Evolutionary conservation across 2,113 vertebrate genomes (phyloP).

Genomic region (Pelvicachromis taeniatus): DNA sequence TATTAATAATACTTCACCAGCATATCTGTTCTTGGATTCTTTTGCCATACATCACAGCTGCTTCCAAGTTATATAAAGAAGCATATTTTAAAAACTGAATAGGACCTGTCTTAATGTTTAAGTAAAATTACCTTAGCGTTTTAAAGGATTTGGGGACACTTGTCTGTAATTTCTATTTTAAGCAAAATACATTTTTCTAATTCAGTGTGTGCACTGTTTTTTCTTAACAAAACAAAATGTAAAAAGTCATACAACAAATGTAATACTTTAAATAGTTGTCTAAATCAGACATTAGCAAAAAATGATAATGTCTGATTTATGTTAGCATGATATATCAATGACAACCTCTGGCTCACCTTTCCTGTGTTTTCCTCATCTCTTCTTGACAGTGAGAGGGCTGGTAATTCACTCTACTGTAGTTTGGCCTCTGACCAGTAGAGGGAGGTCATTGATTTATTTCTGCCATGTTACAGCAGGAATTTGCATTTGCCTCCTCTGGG

Average conservation of each 20-base stretch:
- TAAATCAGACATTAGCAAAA: not conserved
- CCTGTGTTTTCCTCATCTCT: not conserved
- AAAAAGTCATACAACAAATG: rapidly evolving
- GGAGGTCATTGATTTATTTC: conserved; percentile 72
- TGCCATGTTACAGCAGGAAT: conserved; percentile 42
- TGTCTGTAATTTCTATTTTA: not conserved
- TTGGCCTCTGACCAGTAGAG: conserved; percentile 71
- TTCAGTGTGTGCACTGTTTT: not conserved
- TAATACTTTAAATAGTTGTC: not conserved
- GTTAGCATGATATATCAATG: not conserved
- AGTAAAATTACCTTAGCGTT: conserved; percentile 1
- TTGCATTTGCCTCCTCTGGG: conserved; percentile 45
- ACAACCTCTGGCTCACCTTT: not conserved
- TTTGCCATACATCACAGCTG: conserved; percentile 22
- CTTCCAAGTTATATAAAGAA: not conserved
- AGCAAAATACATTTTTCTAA: not conserved
- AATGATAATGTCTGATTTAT: rapidly evolving
- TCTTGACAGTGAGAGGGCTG: not conserved
- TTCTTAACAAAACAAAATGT: not conserved
- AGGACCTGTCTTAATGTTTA: not conserved
- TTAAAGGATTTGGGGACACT: not conserved
- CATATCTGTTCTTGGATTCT: conserved; percentile 24
- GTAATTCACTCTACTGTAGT: conserved; percentile 56
- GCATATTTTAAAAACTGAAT: not conserved
- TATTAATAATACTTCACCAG: conserved; percentile 56